These are phyloP conservation scores for Sinhomidia bicolor DNA, from an alignment of 2,888 invertebrate species.

Conservation along the genomic window DNA sequence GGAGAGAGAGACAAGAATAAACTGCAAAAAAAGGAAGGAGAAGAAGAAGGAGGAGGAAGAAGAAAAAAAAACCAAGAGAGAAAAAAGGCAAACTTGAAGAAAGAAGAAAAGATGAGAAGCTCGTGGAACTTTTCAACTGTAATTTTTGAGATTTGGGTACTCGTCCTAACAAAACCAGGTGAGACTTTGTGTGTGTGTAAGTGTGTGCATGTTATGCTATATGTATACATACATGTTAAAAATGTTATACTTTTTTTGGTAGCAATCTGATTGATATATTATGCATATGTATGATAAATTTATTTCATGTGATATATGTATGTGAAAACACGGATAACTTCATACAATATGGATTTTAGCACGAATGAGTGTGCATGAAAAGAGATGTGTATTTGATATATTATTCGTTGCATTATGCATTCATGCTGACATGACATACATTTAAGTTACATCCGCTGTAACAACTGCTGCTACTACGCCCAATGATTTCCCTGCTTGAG, in stretches of 20 bases:
- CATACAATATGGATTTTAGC: no score
- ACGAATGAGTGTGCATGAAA: neutral
- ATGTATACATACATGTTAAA: no score
- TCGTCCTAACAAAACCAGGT: conserved; percentile 72
- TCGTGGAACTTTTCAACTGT: conserved; percentile 72
- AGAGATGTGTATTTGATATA: neutral
- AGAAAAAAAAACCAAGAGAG: neutral
- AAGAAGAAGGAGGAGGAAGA: neutral
- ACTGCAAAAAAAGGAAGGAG: neutral
- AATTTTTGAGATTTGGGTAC: conserved; percentile 71
- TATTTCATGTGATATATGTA: neutral
- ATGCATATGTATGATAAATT: no score
- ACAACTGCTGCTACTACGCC: neutral
- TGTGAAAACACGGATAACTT: no score
- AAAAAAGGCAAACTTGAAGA: neutral
- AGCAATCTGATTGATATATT: no score
- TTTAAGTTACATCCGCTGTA: conserved; percentile 55
- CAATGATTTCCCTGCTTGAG: no score
- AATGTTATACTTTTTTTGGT: no score
- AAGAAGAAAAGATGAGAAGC: conserved; percentile 54
- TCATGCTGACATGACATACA: conserved; percentile 55
- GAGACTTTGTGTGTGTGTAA: conserved; percentile 13
- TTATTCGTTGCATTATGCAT: conserved; percentile 34
- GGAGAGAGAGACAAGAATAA: neutral
- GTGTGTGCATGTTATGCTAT: neutral